These are phyloP conservation scores for Autographa pulchrina DNA, from an alignment of 2,888 invertebrate species.

Conservation along the genomic window DNA sequence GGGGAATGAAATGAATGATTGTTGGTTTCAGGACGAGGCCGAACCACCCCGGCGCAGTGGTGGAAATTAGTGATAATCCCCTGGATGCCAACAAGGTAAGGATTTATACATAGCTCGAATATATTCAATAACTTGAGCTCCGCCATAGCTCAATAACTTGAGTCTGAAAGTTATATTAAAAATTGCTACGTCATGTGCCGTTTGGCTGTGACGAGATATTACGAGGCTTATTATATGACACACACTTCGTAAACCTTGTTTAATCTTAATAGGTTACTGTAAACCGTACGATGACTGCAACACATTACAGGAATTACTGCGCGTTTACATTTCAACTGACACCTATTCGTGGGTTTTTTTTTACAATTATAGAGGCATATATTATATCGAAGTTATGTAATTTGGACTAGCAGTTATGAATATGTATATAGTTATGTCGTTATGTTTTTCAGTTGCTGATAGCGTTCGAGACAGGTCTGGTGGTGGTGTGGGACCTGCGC, in stretches of 20 bases:
- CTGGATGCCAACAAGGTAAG: constrained; percentile 98
- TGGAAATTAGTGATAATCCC: constrained; percentile 99
- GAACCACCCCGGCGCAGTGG: constrained; percentile 98
- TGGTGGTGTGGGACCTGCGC: constrained; percentile 98
- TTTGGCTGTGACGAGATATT: background rate
- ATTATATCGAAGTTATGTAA: too few species aligned
- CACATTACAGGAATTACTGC: background rate
- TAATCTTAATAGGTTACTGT: background rate
- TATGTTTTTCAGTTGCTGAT: constrained; percentile 94
- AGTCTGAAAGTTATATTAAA: background rate
- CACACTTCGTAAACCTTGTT: background rate
- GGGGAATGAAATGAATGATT: constrained; percentile 25
- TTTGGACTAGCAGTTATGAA: too few species aligned
- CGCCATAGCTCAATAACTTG: too few species aligned
- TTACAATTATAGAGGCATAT: too few species aligned
- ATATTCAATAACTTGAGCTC: too few species aligned
- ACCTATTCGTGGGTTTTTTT: background rate
- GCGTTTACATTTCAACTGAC: background rate
- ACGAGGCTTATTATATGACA: background rate
- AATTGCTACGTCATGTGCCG: background rate
- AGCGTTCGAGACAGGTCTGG: constrained; percentile 98
- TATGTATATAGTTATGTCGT: background rate
- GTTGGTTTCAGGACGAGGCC: constrained; percentile 94
- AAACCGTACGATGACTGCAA: background rate
- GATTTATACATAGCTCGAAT: constrained; percentile 25